A percentile compares a stretch with the other conserved stretches of the same genome.
Conservation (phyloP, 2,113 vertebrate genomes). For the Psittacula cyanocephala region DNA sequence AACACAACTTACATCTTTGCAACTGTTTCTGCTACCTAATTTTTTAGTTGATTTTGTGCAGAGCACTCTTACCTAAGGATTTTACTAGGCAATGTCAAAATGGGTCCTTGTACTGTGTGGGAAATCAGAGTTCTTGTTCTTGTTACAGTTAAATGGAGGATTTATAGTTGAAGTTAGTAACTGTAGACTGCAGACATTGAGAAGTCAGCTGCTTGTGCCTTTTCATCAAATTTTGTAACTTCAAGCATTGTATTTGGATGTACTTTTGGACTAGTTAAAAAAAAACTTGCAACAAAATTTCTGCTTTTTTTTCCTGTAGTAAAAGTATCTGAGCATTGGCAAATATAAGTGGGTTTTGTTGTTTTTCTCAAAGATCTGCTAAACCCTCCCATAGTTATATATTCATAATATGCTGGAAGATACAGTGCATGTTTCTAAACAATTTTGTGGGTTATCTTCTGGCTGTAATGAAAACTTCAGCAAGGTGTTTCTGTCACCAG, state of each 20-base stretch:
- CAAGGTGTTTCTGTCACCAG: fast-evolving
- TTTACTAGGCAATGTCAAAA: neutral
- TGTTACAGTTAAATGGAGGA: neutral
- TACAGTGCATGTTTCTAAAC: neutral
- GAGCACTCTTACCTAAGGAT: neutral
- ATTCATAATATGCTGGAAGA: neutral
- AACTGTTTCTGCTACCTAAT: neutral
- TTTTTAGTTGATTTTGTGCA: neutral
- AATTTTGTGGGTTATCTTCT: neutral
- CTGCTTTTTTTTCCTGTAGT: neutral
- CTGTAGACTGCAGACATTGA: neutral
- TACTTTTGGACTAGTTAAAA: neutral
- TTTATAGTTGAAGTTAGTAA: neutral
- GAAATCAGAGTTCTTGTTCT: neutral
- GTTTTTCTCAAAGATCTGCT: neutral
- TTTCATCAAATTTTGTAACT: neutral
- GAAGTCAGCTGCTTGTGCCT: neutral
- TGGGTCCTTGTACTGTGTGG: neutral
- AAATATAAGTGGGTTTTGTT: neutral
- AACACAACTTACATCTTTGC: neutral
- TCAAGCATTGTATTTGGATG: neutral
- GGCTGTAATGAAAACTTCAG: neutral
- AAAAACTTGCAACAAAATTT: neutral
- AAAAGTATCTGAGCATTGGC: neutral
- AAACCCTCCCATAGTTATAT: fast-evolving